These are phyloP conservation scores for Thryonomys swinderianus DNA, from an alignment of 2,113 vertebrate genomes.

Conservation along the genomic window DNA sequence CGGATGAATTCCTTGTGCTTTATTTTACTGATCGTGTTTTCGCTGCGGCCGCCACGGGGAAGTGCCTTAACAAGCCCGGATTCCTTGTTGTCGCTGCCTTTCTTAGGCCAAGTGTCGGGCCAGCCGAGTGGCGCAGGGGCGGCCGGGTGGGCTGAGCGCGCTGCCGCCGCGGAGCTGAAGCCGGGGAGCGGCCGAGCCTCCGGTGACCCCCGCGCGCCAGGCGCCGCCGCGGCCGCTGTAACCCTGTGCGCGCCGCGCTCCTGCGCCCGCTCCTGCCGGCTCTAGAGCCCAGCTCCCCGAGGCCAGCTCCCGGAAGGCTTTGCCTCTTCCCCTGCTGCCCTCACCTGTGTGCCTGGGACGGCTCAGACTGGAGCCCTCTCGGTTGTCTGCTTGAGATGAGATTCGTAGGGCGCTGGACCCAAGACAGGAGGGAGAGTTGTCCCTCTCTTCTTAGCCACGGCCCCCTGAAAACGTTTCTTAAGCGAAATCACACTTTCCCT, in stretches of 20 bases:
- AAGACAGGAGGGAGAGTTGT: neutral
- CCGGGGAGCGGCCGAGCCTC: slow-evolving; percentile 76
- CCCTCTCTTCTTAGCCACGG: neutral
- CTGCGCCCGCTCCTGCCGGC: neutral
- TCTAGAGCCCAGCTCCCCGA: neutral
- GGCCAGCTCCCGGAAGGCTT: slow-evolving; percentile 59
- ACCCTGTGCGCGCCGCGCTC: slow-evolving; percentile 59
- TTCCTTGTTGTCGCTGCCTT: slow-evolving; percentile 83
- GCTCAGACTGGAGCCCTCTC: neutral
- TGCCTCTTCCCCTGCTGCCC: slow-evolving; percentile 47
- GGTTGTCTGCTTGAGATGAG: neutral
- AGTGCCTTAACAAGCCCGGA: slow-evolving; percentile 57
- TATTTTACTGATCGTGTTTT: slow-evolving; percentile 66
- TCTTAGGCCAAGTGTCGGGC: slow-evolving; percentile 67
- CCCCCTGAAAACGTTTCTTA: neutral
- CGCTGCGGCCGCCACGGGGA: slow-evolving; percentile 56
- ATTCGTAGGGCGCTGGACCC: neutral
- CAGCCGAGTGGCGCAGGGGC: neutral
- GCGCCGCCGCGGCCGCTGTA: slow-evolving; percentile 31
- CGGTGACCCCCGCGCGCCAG: slow-evolving; percentile 79
- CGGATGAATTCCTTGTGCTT: slow-evolving; percentile 65
- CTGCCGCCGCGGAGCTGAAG: slow-evolving; percentile 51
- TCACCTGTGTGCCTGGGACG: neutral
- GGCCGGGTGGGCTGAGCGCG: slow-evolving; percentile 53
- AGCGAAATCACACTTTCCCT: neutral